Evolutionary conservation across 2,797 vertebrate species (phyloP).

Genomic region (Cossypha niveicapilla): DNA sequence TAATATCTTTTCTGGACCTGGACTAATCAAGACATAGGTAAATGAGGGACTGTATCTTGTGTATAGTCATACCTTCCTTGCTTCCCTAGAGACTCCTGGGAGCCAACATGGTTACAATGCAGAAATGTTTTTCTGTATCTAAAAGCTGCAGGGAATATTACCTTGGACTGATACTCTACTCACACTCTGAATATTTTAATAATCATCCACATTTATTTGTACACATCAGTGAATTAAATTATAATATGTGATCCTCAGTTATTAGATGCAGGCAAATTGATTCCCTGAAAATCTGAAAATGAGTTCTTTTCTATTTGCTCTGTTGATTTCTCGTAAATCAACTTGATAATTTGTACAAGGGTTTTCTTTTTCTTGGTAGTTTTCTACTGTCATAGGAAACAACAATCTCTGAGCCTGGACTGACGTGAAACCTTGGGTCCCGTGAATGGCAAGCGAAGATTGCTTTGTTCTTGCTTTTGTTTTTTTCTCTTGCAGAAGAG

Average conservation of each 20-base stretch:
- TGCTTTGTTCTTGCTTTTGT: neutral
- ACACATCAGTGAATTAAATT: neutral
- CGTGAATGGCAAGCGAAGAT: fast-evolving
- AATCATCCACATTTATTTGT: neutral
- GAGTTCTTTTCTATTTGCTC: neutral
- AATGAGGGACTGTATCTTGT: neutral
- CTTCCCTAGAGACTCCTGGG: neutral
- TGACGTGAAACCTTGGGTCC: fast-evolving
- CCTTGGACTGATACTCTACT: neutral
- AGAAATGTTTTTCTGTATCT: neutral
- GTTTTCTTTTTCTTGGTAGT: neutral
- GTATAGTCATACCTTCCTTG: neutral
- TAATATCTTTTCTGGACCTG: neutral
- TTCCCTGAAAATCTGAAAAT: neutral
- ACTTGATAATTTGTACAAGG: neutral
- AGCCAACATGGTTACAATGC: neutral
- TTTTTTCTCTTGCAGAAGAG: neutral
- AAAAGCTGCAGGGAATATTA: neutral
- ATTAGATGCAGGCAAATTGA: neutral
- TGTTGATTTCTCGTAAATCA: neutral
- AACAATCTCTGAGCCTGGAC: fast-evolving
- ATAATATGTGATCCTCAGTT: neutral
- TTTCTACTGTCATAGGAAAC: fast-evolving
- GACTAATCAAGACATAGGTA: neutral
- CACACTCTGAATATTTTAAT: neutral